Evolutionary conservation across 2,797 vertebrate genomes (phyloP), one percentile per base, ranked within the genome.

Genomic region (Phrynocephalus forsythii): DNA sequence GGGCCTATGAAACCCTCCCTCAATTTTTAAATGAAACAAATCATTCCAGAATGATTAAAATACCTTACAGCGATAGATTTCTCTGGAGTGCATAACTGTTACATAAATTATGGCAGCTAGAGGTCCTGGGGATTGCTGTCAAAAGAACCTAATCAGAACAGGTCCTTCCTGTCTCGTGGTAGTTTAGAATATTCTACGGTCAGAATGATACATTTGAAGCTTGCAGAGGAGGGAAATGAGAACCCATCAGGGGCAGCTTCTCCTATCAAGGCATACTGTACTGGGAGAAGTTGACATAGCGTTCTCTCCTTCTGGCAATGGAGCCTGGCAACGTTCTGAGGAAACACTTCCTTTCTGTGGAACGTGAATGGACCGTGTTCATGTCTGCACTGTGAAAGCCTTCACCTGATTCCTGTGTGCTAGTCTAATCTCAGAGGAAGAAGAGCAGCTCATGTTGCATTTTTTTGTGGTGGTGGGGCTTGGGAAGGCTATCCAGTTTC

Each of bases 1-100:
- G 87, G 71, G 38, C 86, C 91, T 92, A 86, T 83, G 88, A 66
- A 93, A 85, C 92, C 91, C 66, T 26, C 9, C 4, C 26, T 11
- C 52, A 20, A 84, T 91, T 91, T 89, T 91, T 44, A 91, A 89
- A 92, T 83, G 81, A 90, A 90, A 87, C 78, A 92, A 94, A 91
- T 52, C 84, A 38, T 87, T 90, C 44, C 73, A 93, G 52, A 66
- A 77, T 82, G 84, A 94, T 94, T 91, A 92, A 94, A 94, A 92
- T 94, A 87, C 48, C 79, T 80, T 80, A 15, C n/a, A 92, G 89
- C 38, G 91, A 56, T 11, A 11, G 16, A 89, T 75, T 88, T 93
- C 82, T 90, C 10, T 52, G 80, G 68, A 50, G 80, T 9, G 24
- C 33, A 69, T 44, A 83, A 50, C 85, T 33, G 16, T 56, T 88